A percentile compares a stretch with the other conserved stretches of the same genome.
These are phyloP conservation scores for Mesembrinibis cayennensis DNA, from an alignment of 2,113 vertebrate genomes.

Conservation along the genomic window DNA sequence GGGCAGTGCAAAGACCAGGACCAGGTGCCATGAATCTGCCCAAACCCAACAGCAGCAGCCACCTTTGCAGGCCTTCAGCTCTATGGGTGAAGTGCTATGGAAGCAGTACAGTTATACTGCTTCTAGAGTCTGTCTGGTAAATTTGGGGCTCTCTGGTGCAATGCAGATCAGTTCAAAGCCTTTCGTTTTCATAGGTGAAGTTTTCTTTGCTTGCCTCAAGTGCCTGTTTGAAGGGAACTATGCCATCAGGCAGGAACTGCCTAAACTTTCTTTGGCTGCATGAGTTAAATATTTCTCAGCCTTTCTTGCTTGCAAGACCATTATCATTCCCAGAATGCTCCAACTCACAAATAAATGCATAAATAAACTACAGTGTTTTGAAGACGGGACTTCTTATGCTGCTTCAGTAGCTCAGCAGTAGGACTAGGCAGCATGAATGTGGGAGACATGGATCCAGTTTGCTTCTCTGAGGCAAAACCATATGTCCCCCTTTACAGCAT, in stretches of 20 bases:
- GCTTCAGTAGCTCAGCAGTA: not conserved
- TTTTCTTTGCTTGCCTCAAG: not conserved
- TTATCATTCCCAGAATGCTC: not conserved
- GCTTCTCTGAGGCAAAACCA: not conserved
- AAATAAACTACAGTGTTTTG: not conserved
- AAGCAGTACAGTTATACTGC: not conserved
- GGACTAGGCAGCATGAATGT: not conserved
- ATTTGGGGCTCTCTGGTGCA: no score
- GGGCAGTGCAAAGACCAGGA: not conserved
- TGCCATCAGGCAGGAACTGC: not conserved
- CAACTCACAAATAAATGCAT: not conserved
- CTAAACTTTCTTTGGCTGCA: not conserved
- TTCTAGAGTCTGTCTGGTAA: not conserved
- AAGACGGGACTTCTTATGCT: not conserved
- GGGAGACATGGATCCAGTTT: not conserved
- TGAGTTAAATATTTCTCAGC: not conserved
- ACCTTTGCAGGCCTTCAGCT: not conserved
- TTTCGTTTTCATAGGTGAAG: not conserved
- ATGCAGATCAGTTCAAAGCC: not conserved
- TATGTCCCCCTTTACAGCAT: not conserved
- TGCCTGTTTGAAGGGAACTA: not conserved
- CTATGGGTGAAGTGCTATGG: not conserved
- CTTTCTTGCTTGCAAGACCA: not conserved
- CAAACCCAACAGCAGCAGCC: not conserved
- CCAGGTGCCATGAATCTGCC: not conserved